Evolutionary conservation across 2,113 vertebrate genomes (phyloP).

Genomic region (Cynoglossus semilaevis): DNA sequence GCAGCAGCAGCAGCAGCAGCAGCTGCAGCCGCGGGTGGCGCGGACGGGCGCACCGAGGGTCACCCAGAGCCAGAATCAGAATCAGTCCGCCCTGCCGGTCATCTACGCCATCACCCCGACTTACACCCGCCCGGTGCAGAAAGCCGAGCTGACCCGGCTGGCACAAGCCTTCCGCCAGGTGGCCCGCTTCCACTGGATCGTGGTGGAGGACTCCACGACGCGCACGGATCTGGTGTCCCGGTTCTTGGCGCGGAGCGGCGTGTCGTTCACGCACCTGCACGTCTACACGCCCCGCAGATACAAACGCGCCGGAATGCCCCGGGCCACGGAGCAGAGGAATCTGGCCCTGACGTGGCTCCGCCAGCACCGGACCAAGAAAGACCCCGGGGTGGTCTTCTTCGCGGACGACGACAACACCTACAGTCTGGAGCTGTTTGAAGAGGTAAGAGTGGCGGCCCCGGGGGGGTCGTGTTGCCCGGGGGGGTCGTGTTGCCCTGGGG

Average conservation of each 20-base stretch:
- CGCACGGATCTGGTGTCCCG: conserved; percentile 89
- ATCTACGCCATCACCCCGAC: conserved; percentile 96
- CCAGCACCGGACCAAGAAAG: conserved; percentile 77
- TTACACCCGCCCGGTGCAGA: conserved; percentile 93
- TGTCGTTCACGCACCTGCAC: conserved; percentile 89
- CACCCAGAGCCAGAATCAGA: conserved; percentile 54
- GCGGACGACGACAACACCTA: conserved; percentile 99
- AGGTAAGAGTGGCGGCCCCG: conserved; percentile 77
- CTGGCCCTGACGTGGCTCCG: conserved; percentile 89
- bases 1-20: conserved; percentile 41
- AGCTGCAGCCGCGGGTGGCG: conserved; percentile 36
- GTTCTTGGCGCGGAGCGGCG: conserved; percentile 83
- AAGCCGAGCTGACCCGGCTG: conserved; percentile 93
- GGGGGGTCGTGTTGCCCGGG: neutral
- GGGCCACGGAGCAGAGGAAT: conserved; percentile 96
- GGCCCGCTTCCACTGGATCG: conserved; percentile 89
- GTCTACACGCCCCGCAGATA: conserved; percentile 92
- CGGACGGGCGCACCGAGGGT: conserved; percentile 33
- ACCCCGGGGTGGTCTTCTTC: conserved; percentile 92
- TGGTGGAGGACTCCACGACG: conserved; percentile 88
- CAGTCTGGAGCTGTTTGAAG: conserved; percentile 96
- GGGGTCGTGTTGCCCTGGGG: neutral
- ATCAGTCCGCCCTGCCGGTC: conserved; percentile 74
- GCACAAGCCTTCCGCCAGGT: conserved; percentile 95
- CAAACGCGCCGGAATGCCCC: conserved; percentile 89